These are phyloP conservation scores for Oryzias dopingdopingensis DNA, from an alignment of 2,797 vertebrate species.

Conservation along the genomic window DNA sequence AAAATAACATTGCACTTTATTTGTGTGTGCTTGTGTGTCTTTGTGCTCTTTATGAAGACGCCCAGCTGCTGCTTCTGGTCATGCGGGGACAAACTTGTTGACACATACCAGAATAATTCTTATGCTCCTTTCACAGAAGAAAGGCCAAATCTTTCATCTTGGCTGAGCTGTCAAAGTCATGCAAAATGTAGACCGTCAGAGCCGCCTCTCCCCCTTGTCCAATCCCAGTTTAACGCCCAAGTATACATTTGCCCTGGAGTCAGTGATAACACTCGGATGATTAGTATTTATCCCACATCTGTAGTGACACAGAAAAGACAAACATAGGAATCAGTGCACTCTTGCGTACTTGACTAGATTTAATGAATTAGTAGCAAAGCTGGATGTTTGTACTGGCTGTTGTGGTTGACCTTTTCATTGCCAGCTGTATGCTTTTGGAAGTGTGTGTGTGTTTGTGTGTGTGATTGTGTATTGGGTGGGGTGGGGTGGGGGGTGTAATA, in stretches of 20 bases:
- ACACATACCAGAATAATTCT: constrained; percentile 49
- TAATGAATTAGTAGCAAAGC: constrained; percentile 48
- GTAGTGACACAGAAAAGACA: constrained; percentile 53
- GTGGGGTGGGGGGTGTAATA: constrained; percentile 42
- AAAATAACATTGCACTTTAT: too few species aligned
- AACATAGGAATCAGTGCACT: constrained; percentile 35
- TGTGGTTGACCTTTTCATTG: constrained; percentile 63
- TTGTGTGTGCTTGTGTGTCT: too few species aligned
- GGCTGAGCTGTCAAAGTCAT: constrained; percentile 49
- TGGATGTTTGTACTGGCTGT: constrained; percentile 45
- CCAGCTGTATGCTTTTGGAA: constrained; percentile 35
- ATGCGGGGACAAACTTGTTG: constrained; percentile 49
- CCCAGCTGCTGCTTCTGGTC: too few species aligned
- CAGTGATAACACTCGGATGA: constrained; percentile 62
- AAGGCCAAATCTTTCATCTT: constrained; percentile 59
- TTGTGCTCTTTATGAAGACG: too few species aligned
- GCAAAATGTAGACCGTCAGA: constrained; percentile 50
- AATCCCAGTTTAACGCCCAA: constrained; percentile 31
- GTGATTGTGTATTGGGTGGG: too few species aligned
- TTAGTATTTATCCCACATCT: constrained; percentile 52
- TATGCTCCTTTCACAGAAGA: constrained; percentile 46
- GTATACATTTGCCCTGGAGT: constrained; percentile 67
- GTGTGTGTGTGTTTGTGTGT: too few species aligned
- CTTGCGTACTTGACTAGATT: constrained; percentile 46
- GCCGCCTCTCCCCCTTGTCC: constrained; percentile 1